Conservation (phyloP, 1,140 invertebrate species). For the Drosophila miranda region DNA sequence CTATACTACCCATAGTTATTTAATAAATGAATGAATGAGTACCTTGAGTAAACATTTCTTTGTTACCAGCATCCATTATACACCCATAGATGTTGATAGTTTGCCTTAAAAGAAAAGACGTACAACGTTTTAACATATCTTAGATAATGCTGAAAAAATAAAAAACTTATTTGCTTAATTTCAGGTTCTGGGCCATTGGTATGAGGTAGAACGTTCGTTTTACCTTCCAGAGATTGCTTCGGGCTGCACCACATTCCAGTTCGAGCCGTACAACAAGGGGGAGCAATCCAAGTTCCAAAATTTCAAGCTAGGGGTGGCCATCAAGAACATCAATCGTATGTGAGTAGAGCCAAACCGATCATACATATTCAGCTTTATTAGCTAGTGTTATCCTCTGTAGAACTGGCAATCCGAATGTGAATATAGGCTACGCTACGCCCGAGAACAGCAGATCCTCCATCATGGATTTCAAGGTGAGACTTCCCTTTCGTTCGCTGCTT, state of each 20-base stretch:
- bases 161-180: neutral
- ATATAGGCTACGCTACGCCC: constrained; percentile 75
- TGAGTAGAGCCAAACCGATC: constrained; percentile 68
- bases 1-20: neutral
- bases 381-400: constrained; percentile 19
- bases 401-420: constrained; percentile 77
- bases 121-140: too few relatives aligned
- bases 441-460: constrained; percentile 78
- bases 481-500: too few relatives aligned
- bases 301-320: constrained; percentile 84
- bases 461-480: constrained; percentile 80
- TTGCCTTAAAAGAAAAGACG: too few relatives aligned
- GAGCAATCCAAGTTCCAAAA: constrained; percentile 75
- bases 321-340: constrained; percentile 86
- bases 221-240: constrained; percentile 87
- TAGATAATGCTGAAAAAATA: too few relatives aligned
- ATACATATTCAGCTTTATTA: neutral
- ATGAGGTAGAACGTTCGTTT: constrained; percentile 88
- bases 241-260: constrained; percentile 86
- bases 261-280: constrained; percentile 83
- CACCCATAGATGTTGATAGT: too few relatives aligned
- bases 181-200: constrained; percentile 88
- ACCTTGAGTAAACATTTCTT: too few relatives aligned
- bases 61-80: too few relatives aligned
- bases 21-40: neutral